phyloP scores from a whole-genome alignment of 92 coral and sea anemone species.

The Zoanthus sociatus region DNA sequence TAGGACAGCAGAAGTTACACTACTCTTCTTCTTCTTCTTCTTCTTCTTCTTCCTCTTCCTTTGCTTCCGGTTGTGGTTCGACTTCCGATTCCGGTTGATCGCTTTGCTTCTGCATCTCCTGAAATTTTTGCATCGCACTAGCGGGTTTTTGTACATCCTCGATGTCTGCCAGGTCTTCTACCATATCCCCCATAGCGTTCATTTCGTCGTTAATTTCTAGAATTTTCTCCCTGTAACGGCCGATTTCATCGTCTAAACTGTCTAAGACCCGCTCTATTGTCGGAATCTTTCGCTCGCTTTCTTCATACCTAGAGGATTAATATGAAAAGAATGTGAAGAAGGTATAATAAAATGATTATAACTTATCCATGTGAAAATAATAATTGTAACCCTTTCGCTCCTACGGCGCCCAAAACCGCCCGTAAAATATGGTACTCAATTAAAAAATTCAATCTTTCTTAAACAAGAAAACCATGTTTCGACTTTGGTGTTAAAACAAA shows the following conservation, averaged over 20 bases:
- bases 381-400: too few species aligned
- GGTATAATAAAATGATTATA: too few species aligned
- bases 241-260: constrained; percentile 69
- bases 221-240: constrained; percentile 40
- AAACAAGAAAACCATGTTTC: too few species aligned
- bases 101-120: constrained; percentile 35
- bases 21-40: background rate
- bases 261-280: constrained; percentile 72
- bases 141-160: constrained; percentile 46
- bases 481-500: too few species aligned
- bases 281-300: constrained; percentile 80
- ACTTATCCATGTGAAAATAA: too few species aligned
- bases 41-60: constrained; percentile 26
- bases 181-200: constrained; percentile 76
- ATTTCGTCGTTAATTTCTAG: constrained; percentile 61
- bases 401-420: too few species aligned
- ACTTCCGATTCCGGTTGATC: constrained; percentile 19
- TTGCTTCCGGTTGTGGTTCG: constrained; percentile 23
- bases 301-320: constrained; percentile 67
- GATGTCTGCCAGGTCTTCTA: constrained; percentile 68
- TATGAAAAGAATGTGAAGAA: too few species aligned
- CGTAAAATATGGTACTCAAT: too few species aligned
- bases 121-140: constrained; percentile 64
- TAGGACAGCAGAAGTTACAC: too few species aligned
- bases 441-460: too few species aligned